These are phyloP conservation scores for Crematogaster levior DNA, from an alignment of 2,888 invertebrate species.

Conservation along the genomic window DNA sequence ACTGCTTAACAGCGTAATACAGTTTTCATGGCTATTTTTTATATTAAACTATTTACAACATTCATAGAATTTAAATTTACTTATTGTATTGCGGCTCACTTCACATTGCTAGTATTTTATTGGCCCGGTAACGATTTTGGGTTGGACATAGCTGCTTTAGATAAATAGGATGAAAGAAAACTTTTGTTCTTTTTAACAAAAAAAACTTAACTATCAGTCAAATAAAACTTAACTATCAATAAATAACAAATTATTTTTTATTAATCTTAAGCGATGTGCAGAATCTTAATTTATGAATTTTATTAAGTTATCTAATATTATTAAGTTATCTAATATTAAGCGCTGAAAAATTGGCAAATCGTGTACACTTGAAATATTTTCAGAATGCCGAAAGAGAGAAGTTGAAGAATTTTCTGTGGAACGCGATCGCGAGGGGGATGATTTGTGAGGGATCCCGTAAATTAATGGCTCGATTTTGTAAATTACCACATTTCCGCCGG, in stretches of 20 bases:
- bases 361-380: conserved; percentile 1
- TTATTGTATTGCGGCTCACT: too few relatives aligned
- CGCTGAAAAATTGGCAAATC: not conserved
- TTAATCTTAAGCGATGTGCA: not conserved
- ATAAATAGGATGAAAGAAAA: not conserved
- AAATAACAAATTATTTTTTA: not conserved
- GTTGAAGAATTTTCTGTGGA: too few relatives aligned
- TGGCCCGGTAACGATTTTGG: too few relatives aligned
- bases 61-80: too few relatives aligned
- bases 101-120: too few relatives aligned
- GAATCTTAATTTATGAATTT: not conserved
- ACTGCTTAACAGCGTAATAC: too few relatives aligned
- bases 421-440: not conserved
- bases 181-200: too few relatives aligned
- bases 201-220: too few relatives aligned
- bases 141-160: too few relatives aligned
- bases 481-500: conserved; percentile 45
- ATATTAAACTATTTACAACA: too few relatives aligned
- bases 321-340: not conserved
- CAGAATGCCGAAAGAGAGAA: not conserved
- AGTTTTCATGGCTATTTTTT: too few relatives aligned
- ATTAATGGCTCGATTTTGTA: conserved; percentile 33
- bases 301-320: too few relatives aligned
- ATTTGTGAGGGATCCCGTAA: conserved; percentile 17
- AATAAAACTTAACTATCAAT: not conserved